phyloP scores from a whole-genome alignment of 2,888 invertebrate species.

The Sphaeridia pumilis region DNA sequence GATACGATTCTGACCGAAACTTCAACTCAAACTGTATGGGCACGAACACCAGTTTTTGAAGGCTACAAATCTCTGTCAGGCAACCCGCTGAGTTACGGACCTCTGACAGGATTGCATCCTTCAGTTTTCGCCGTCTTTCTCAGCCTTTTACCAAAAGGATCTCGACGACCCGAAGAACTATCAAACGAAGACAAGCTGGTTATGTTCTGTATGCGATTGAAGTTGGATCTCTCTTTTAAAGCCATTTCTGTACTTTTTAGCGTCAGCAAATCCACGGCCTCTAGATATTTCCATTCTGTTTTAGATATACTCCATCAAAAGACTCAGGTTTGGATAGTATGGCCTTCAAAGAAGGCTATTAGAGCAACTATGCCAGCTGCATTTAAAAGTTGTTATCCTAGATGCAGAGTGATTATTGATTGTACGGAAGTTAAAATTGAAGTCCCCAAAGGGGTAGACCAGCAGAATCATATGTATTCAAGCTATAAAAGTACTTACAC shows the following conservation, averaged over 20 bases:
- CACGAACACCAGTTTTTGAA: too few relatives aligned
- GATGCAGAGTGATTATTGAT: slow-evolving; percentile 18
- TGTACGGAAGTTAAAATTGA: slow-evolving; percentile 15
- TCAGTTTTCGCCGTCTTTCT: too few relatives aligned
- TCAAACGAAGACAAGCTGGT: slow-evolving; percentile 10
- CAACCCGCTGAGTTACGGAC: too few relatives aligned
- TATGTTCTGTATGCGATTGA: slow-evolving; percentile 11
- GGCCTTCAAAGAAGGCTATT: slow-evolving; percentile 15
- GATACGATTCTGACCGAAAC: too few relatives aligned
- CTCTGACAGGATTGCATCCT: too few relatives aligned
- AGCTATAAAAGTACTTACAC: slow-evolving; percentile 23
- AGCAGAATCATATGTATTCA: slow-evolving; percentile 20
- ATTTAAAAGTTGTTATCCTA: slow-evolving; percentile 12
- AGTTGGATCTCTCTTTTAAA: background rate
- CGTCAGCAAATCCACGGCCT: slow-evolving; percentile 9
- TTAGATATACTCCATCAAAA: slow-evolving; percentile 4
- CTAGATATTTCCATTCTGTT: slow-evolving; percentile 13
- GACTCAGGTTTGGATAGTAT: slow-evolving; percentile 15
- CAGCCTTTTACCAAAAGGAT: too few relatives aligned
- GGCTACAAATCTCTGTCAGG: too few relatives aligned
- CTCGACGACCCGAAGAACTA: too few relatives aligned
- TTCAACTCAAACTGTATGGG: too few relatives aligned
- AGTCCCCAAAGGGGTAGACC: background rate
- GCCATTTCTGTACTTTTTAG: slow-evolving; percentile 3
- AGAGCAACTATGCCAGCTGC: slow-evolving; percentile 9